phyloP scores from a whole-genome alignment of 2,888 invertebrate genomes.

The Stomorhina lunata region DNA sequence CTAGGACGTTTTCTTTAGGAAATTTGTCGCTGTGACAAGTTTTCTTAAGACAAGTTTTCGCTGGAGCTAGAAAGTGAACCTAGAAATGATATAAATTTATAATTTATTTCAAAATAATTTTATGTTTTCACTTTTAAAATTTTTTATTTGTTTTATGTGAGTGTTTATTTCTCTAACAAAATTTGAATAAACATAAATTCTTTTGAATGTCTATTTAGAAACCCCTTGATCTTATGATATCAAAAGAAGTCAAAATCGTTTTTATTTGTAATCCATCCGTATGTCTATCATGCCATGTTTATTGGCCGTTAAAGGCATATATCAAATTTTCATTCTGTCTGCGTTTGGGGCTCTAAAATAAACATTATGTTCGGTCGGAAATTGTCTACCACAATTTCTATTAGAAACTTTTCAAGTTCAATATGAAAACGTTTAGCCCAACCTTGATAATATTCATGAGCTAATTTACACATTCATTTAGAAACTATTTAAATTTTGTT shows the following conservation, averaged over 20 bases:
- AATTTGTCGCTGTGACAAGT: too few species aligned
- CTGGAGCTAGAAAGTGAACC: too few species aligned
- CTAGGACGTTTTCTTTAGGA: too few species aligned
- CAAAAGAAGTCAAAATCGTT: not conserved
- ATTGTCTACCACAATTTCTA: not conserved
- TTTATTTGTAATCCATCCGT: not conserved
- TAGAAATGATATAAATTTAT: too few species aligned
- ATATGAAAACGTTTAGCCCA: not conserved
- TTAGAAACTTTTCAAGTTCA: conserved; percentile 48
- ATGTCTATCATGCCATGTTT: not conserved
- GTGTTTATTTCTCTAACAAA: not conserved
- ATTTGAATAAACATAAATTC: not conserved
- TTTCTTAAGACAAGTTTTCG: too few species aligned
- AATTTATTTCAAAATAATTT: too few species aligned
- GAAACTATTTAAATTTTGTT: conserved; percentile 28
- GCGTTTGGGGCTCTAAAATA: not conserved
- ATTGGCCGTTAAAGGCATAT: conserved; percentile 4
- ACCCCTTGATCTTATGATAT: conserved; percentile 13
- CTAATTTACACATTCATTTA: conserved; percentile 11
- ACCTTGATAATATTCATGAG: conserved; percentile 3
- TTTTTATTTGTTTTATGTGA: too few species aligned
- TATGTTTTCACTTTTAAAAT: too few species aligned
- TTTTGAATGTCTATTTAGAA: not conserved
- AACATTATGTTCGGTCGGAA: too few species aligned
- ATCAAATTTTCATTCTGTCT: not conserved